Base-by-base conservation (phyloP, 2,113 vertebrate genomes). In the Saguinus midas region DNA sequence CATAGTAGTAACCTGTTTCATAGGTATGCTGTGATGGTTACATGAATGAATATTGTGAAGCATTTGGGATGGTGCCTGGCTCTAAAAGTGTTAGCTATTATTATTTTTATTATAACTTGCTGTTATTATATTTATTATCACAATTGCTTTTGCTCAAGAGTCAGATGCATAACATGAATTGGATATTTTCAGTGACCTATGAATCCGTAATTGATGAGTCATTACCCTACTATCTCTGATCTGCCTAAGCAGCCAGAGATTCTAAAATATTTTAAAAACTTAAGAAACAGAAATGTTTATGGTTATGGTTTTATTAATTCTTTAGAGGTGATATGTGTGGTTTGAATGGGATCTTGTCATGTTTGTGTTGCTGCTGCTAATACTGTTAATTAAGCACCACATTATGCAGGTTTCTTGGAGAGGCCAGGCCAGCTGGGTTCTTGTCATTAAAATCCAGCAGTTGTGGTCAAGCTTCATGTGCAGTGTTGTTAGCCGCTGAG, bases 211-310 rank as follows among this genome's bases (percentile, higher is more conserved):
- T 76, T 23, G 18, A 17, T 70, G 43, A 10, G 35, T 35, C 66
- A 8, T 86, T 23, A 32, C 16, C 17, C 58, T 87, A 32, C 70
- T 40, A 7, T 90, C 40, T 21, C 5, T 23, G 58, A 75, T 82
- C 52, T 75, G 35, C 68, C 70, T 32, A 13, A 87, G 57, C 40
- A 94, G 73, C 25, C 35, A 8, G 64, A 86, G 64, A 93, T 94
- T 93, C 83, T 91, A 82, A 88, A 93, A 72, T 21, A 57, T 83
- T 90, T 75, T 21, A 55, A 91, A 92, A 90, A 88, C 45, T 13
- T 32, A 48, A 87, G 80, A 27, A 80, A 78, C 75, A 55, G 32
- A 52, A 70, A 50, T 57, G 17, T 66, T 93, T 72, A 37, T 87
- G 43, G 37, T 27, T 81, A 8, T 91, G 58, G 66, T 90, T 90